Percentiles rank a stretch among this genome's conserved stretches.
Evolutionary conservation across 2,797 vertebrate genomes (phyloP).

Genomic region (Carapus acus): DNA sequence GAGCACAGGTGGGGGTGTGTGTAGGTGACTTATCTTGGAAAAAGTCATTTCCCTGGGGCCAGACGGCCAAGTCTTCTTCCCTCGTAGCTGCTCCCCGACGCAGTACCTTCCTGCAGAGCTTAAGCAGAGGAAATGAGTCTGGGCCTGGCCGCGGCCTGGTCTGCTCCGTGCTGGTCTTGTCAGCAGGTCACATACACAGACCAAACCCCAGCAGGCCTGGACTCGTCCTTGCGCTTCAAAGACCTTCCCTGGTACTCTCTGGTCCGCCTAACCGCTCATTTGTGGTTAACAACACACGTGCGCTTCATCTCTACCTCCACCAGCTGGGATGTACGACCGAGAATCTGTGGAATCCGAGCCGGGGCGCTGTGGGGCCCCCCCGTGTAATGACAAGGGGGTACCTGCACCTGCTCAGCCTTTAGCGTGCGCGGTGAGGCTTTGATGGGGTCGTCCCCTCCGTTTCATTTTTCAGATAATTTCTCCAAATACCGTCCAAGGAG

Average conservation of each 20-base stretch:
- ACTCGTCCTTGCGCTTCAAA: slow-evolving; percentile 12
- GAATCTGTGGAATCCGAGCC: slow-evolving; percentile 47
- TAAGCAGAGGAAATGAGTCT: slow-evolving; percentile 68
- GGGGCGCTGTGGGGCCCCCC: slow-evolving; percentile 32
- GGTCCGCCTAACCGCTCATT: background rate
- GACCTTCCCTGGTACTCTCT: no score
- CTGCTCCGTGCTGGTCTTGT: slow-evolving; percentile 32
- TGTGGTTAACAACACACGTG: background rate
- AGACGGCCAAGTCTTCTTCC: slow-evolving; percentile 33
- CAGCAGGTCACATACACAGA: slow-evolving; percentile 48
- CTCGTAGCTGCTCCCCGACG: slow-evolving; percentile 32
- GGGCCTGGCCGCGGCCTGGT: slow-evolving; percentile 29
- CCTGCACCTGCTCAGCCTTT: slow-evolving; percentile 53
- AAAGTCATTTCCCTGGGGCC: slow-evolving; percentile 23
- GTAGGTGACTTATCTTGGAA: slow-evolving; percentile 5
- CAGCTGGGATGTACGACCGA: slow-evolving; percentile 23
- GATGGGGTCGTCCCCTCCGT: slow-evolving; percentile 35
- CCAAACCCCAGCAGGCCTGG: slow-evolving; percentile 21
- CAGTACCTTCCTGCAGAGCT: slow-evolving; percentile 50
- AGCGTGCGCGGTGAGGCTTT: slow-evolving; percentile 24
- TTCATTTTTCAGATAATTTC: slow-evolving; percentile 43
- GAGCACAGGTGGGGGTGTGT: slow-evolving; percentile 1
- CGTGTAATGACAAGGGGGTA: slow-evolving; percentile 46
- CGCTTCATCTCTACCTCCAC: background rate
- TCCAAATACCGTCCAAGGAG: slow-evolving; percentile 20